These are phyloP conservation scores for Porites divaricata DNA, from an alignment of 92 coral and sea anemone genomes.

Conservation along the genomic window DNA sequence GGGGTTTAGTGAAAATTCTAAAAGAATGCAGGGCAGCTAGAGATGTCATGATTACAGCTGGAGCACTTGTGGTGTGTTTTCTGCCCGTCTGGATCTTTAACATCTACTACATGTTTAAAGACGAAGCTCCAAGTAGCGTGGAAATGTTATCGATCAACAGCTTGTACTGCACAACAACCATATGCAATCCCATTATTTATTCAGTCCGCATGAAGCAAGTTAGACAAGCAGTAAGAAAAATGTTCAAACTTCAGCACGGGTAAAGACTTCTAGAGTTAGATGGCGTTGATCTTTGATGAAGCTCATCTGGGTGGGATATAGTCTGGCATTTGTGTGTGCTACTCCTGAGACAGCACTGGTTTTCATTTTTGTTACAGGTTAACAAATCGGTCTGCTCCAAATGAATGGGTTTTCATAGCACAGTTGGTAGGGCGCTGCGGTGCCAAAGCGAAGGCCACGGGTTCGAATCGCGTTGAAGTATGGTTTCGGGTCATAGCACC, in stretches of 20 bases:
- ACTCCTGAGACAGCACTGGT: no score
- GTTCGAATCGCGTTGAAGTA: no score
- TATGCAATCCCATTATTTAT: not conserved
- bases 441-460: no score
- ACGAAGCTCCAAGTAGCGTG: not conserved
- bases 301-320: no score
- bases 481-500: no score
- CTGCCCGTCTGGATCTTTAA: not conserved
- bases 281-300: no score
- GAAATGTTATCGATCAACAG: not conserved
- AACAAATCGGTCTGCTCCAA: no score
- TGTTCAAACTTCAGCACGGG: not conserved
- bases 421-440: no score
- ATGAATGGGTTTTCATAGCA: no score
- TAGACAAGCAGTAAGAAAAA: not conserved
- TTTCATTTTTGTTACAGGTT: no score
- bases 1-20: not conserved
- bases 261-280: no score
- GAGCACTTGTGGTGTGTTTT: not conserved
- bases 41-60: not conserved
- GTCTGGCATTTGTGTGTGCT: no score
- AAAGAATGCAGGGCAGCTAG: not conserved
- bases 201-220: not conserved
- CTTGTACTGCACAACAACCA: not conserved
- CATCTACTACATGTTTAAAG: not conserved